Conservation (phyloP, 2,888 invertebrate genomes). For the Torymus tubicola region DNA sequence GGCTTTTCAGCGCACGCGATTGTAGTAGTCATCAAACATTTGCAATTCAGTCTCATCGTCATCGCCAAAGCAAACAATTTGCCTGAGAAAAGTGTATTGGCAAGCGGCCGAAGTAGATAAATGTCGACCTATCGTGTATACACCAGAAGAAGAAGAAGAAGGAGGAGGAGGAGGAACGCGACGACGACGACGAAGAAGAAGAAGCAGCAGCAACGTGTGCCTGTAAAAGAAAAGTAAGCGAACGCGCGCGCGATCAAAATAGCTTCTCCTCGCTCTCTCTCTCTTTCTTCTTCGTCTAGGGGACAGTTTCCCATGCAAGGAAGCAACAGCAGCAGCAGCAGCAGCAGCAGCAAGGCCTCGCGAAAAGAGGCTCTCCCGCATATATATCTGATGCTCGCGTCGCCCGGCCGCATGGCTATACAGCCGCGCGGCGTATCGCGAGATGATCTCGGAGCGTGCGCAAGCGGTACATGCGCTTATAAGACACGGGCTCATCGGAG, state of each 20-base stretch:
- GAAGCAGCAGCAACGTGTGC: neutral
- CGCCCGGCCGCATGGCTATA: neutral
- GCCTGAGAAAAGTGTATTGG: slow-evolving; percentile 7
- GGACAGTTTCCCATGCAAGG: slow-evolving; percentile 53
- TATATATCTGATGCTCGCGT: slow-evolving; percentile 42
- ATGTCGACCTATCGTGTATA: slow-evolving; percentile 14
- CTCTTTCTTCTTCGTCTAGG: neutral
- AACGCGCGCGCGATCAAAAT: too few species aligned
- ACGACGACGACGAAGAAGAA: neutral
- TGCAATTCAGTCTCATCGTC: slow-evolving; percentile 19
- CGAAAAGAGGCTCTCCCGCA: slow-evolving; percentile 20
- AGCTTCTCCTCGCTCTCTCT: too few species aligned
- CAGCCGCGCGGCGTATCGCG: slow-evolving; percentile 37
- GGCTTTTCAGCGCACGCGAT: neutral
- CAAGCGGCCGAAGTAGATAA: slow-evolving; percentile 8
- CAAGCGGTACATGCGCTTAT: slow-evolving; percentile 46
- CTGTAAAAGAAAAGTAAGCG: too few species aligned
- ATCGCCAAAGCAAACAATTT: slow-evolving; percentile 14
- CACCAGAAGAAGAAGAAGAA: neutral
- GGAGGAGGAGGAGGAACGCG: neutral
- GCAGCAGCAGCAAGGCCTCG: slow-evolving; percentile 6
- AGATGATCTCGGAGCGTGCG: slow-evolving; percentile 49
- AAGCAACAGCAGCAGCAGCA: neutral
- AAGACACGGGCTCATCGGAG: slow-evolving; percentile 34
- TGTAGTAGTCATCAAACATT: slow-evolving; percentile 1